phyloP scores from a whole-genome alignment of 2,797 vertebrate genomes.

The Tamandua tetradactyla region DNA sequence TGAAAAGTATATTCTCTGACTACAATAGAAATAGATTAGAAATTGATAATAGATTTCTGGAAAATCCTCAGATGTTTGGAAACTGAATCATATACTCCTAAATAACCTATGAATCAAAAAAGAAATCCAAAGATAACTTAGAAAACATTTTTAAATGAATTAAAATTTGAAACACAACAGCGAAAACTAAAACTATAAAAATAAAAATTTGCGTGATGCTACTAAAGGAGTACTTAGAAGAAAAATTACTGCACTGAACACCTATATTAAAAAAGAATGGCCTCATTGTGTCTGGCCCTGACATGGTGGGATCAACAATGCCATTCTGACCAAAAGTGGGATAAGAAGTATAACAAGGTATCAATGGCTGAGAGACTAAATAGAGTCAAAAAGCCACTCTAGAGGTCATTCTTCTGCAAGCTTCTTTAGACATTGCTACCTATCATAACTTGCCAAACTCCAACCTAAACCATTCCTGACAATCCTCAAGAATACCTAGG shows the following conservation, averaged over 20 bases:
- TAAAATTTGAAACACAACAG: background rate
- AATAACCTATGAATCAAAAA: background rate
- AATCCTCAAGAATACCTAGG: no score
- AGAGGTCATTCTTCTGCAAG: no score
- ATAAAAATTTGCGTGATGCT: background rate
- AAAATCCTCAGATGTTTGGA: conserved; percentile 34
- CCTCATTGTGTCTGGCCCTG: no score
- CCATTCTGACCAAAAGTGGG: no score
- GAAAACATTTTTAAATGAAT: conserved; percentile 13
- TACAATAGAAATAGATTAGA: background rate
- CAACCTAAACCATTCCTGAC: no score
- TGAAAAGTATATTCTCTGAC: background rate
- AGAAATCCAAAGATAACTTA: conserved; percentile 38
- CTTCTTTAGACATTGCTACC: no score
- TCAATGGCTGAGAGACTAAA: no score
- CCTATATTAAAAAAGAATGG: background rate
- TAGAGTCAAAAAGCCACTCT: no score
- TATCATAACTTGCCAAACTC: no score
- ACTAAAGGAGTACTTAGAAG: background rate
- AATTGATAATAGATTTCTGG: background rate
- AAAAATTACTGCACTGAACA: background rate
- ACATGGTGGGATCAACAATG: no score
- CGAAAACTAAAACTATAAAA: background rate
- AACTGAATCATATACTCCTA: conserved; percentile 51
- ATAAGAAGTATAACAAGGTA: no score